Percentiles rank a stretch among this genome's conserved stretches.
phyloP scores from a whole-genome alignment of 2,888 invertebrate genomes.

The Standfussiana lucernea region DNA sequence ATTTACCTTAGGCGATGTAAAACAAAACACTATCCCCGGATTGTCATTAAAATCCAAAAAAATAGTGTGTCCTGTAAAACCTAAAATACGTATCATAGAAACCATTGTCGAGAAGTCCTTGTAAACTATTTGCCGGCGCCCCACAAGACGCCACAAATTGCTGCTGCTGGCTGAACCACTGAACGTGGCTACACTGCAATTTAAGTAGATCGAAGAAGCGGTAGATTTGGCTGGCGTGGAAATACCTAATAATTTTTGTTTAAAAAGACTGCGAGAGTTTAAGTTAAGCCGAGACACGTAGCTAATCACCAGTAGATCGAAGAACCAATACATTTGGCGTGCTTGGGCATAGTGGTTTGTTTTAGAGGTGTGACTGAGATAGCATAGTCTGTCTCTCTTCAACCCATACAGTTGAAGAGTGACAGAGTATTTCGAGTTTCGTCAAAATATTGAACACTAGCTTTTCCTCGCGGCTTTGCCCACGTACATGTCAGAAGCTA shows the following conservation, averaged over 20 bases:
- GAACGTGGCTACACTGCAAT: conserved; percentile 54
- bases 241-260: background rate
- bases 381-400: too few species aligned
- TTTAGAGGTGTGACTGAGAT: background rate
- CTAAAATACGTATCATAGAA: conserved; percentile 8
- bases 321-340: background rate
- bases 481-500: background rate
- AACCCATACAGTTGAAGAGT: background rate
- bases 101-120: conserved; percentile 31
- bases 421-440: background rate
- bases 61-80: background rate
- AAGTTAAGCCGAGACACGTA: too few species aligned
- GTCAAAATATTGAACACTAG: background rate
- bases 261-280: background rate
- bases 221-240: conserved; percentile 18
- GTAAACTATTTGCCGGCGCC: conserved; percentile 59
- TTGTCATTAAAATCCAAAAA: background rate
- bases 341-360: too few species aligned
- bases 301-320: background rate
- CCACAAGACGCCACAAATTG: conserved; percentile 70
- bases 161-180: conserved; percentile 43
- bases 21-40: background rate
- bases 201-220: conserved; percentile 16
- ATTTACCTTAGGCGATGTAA: background rate
- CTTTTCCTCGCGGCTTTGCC: background rate